Evolutionary conservation across 2,888 invertebrate species (phyloP).

Genomic region (Metallyticus violacea): DNA sequence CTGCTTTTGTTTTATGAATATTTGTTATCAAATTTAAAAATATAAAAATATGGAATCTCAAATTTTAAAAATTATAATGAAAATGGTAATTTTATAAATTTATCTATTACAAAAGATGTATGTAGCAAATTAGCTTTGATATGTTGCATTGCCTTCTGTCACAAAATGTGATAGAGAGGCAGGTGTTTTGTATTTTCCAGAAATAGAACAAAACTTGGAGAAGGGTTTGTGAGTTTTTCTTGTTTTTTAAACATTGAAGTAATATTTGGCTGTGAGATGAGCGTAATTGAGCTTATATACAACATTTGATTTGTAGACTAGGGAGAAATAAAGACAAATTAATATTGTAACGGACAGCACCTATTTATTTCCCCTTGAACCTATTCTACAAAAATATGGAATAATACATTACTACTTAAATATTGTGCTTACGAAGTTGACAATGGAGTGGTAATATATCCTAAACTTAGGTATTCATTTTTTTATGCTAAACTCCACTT

Average conservation of each 20-base stretch:
- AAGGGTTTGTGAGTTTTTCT: neutral
- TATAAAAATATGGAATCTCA: conserved; percentile 12
- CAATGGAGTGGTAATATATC: too few relatives aligned
- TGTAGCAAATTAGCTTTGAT: conserved; percentile 8
- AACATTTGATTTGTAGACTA: conserved; percentile 7
- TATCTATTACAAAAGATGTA: neutral
- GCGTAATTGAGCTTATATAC: conserved; percentile 10
- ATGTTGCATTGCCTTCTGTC: conserved; percentile 12
- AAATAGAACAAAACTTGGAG: neutral
- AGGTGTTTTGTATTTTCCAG: neutral
- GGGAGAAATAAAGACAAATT: conserved; percentile 3
- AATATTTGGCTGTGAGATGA: conserved; percentile 18
- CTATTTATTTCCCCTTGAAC: too few relatives aligned
- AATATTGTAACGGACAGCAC: conserved; percentile 11
- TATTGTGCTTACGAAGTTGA: too few relatives aligned
- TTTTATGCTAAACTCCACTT: too few relatives aligned
- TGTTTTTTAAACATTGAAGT: conserved; percentile 8
- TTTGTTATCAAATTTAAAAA: conserved; percentile 17
- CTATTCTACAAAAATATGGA: too few relatives aligned
- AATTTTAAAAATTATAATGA: conserved; percentile 13
- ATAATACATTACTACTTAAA: too few relatives aligned
- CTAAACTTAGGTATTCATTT: too few relatives aligned
- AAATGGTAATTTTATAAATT: conserved; percentile 13
- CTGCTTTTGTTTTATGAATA: conserved; percentile 21
- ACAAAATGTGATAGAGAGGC: neutral